These are phyloP conservation scores for Semaprochilodus insignis DNA, from an alignment of 2,797 vertebrate genomes.

Conservation along the genomic window DNA sequence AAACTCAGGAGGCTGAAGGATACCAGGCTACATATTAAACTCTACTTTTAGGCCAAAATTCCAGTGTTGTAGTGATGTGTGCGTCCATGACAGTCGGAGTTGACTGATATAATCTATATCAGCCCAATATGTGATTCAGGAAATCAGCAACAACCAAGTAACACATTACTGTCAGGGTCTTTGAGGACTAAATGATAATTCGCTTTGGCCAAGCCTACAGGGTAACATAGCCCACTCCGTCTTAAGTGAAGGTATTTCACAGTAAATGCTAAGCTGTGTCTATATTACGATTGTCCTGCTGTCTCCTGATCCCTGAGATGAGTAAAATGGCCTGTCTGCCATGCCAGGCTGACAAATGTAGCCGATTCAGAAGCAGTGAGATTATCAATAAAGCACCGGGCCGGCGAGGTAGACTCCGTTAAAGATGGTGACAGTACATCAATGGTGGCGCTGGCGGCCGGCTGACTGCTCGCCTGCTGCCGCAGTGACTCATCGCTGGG, in stretches of 20 bases:
- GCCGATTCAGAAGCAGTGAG: not conserved
- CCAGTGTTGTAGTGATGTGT: no score
- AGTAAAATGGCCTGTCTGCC: not conserved
- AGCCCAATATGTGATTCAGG: not conserved
- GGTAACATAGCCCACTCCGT: not conserved
- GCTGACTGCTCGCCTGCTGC: conserved; percentile 14
- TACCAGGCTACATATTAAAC: no score
- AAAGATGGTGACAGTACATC: conserved; percentile 9
- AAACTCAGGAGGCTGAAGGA: no score
- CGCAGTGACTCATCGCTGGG: conserved; percentile 40
- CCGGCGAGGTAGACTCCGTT: not conserved
- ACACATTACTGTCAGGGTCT: not conserved
- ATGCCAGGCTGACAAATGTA: conserved; percentile 17
- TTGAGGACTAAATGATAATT: not conserved
- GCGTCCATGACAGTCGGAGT: no score
- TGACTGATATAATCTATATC: not conserved
- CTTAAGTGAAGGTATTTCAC: not conserved
- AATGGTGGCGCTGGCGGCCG: not conserved
- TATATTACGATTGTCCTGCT: not conserved
- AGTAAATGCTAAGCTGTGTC: not conserved
- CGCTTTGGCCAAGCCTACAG: not conserved
- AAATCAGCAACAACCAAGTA: not conserved
- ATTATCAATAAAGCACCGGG: conserved; percentile 26
- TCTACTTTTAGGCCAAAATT: no score
- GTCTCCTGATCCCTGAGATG: not conserved